Base-by-base conservation (phyloP, 2,797 vertebrate genomes). In the Spondyliosoma cantharus region DNA sequence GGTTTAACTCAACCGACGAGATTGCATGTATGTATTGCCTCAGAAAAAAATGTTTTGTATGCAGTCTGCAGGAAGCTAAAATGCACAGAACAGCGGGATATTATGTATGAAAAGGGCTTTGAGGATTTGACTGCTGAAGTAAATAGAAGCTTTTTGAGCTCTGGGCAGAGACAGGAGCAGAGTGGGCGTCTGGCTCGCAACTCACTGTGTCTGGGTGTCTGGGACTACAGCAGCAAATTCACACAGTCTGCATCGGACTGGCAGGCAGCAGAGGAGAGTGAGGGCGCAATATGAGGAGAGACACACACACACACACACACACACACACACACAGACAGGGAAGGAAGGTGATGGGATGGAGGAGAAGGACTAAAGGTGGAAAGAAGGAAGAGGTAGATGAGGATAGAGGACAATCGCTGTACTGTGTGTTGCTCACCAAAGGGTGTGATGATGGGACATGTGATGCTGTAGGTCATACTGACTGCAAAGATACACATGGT, bases 401-500 rank as follows among this genome's bases (percentile, higher is more conserved):
- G n/a, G 70, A 76, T 50, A 74, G 63, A 61, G 29, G 24, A 61
- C 46, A 1, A 37, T 83, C 48, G 46, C 27, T 52, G 70, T 13
- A 32, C 27, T 57, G 70, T 16, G 42, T 58, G 29, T 83, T 49
- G 90, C 98, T 98, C 91, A 99, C 98, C 98, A 3, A 99, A 99
- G 63, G 98, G 98, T 22, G 96, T 96, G 1, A 99, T 98, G 89
- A 99, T 94, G 54, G 98, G 98, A 85, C 98, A 99, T 5, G 96
- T 99, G 92, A 99, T 98, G 92, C 98, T 99, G 91, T 99, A 99
- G 9, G 97, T 96, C 95, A 99, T 95, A 57, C 96, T 96, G n/a
- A 99, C 97, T 0, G 96, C 95, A 92, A 99, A 96, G 90, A 99
- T 97, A 32, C 97, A 98, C 94, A 96, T 95, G 74, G 96, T 99